phyloP scores from a whole-genome alignment of 2,888 invertebrate species.

The Scaptomyza caliginosa region DNA sequence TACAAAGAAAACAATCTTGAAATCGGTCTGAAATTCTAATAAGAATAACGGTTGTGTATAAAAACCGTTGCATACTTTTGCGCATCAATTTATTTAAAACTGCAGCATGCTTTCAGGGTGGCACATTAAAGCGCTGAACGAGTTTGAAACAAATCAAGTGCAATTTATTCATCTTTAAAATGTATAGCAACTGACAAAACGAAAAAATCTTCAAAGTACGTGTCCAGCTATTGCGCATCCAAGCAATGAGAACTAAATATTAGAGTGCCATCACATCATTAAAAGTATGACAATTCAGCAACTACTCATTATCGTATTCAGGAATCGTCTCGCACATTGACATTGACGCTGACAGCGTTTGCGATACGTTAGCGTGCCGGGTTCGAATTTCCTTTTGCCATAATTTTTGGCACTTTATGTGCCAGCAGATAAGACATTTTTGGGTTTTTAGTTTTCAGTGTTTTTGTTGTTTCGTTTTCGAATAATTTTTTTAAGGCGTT shows the following conservation, averaged over 20 bases:
- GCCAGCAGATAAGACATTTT: slow-evolving; percentile 61
- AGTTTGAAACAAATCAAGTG: neutral
- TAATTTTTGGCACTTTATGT: slow-evolving; percentile 75
- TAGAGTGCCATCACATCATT: neutral
- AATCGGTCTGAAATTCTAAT: neutral
- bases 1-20: no score
- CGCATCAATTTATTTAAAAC: neutral
- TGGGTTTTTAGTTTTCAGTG: slow-evolving; percentile 8
- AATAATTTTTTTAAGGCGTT: slow-evolving; percentile 14
- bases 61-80: neutral
- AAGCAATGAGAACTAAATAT: slow-evolving; percentile 2
- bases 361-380: slow-evolving; percentile 1
- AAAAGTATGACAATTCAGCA: slow-evolving; percentile 9
- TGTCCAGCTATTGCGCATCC: neutral
- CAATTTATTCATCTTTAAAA: neutral
- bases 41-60: no score
- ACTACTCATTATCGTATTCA: slow-evolving; percentile 11
- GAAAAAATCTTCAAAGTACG: neutral
- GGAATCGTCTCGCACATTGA: slow-evolving; percentile 23
- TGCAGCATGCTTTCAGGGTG: neutral
- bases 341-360: slow-evolving; percentile 31
- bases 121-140: neutral
- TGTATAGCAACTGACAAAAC: neutral
- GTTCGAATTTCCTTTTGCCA: slow-evolving; percentile 69
- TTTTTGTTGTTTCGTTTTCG: slow-evolving; percentile 3